Evolutionary conservation across 2,797 vertebrate species (phyloP), one percentile per base, ranked within the genome.

Genomic region (Anisognathus igniventris): DNA sequence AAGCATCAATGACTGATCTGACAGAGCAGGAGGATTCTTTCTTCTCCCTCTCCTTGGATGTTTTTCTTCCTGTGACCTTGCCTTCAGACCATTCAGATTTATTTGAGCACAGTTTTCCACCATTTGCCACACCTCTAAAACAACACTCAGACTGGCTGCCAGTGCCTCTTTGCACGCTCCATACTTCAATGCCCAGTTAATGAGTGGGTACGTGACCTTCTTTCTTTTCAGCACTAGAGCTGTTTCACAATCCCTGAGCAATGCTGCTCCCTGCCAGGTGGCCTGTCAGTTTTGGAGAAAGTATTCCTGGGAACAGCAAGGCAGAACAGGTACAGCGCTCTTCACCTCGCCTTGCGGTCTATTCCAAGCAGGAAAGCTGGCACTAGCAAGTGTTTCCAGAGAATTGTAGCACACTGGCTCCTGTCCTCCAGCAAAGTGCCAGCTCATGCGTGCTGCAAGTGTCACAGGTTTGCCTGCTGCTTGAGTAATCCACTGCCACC

Each of bases 251-350:
- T 60, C 47, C 31, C 19, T 30, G 66, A 90, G 80, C 72, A 50
- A 53, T 22, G 27, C 42, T 45, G 27, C 44, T 92, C 72, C 51
- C 42, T 95, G 82, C 48, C 77, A 87, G 68, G 48, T n/a, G 81
- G 56, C 53, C 27, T 91, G 87, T 71, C 61, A 1, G 58, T 92
- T 94, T 80, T 72, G 53, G 81, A 95, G 96, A 97, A 97, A 97
- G 89, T 93, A 65, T 80, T 96, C 80, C 66, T 53, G 25, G 72
- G 76, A 95, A 92, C 30, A 91, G 66, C 7, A 6, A 89, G 61
- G 85, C 62, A 92, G 78, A 95, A 70, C 37, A 78, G 62, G 45
- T 60, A 88, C 33, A 35, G 15, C 18, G 60, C 24, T 94, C 72
- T 71, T 93, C 53, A 62, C 66, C 72, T 92, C 0, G 0, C 35